Percentiles rank a stretch among this genome's conserved stretches.
Evolutionary conservation across 2,888 invertebrate species (phyloP).

Genomic region (Andrena chrysosceles): DNA sequence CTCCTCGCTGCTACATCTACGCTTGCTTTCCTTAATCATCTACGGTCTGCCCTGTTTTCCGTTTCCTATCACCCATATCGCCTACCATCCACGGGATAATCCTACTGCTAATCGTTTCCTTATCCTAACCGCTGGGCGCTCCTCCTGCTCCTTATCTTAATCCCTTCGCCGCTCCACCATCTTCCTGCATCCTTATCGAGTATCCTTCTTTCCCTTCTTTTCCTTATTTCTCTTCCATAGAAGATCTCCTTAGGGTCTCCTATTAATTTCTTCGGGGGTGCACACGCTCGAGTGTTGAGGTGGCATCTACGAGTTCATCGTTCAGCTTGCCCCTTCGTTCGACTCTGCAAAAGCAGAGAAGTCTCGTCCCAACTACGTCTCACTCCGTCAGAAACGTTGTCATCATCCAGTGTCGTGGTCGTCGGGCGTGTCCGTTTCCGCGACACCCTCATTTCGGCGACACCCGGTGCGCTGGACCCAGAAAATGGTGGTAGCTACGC

Average conservation of each 20-base stretch:
- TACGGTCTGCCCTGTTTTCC: constrained; percentile 36
- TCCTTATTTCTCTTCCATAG: not conserved
- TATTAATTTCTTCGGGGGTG: not conserved
- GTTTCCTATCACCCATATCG: constrained; percentile 15
- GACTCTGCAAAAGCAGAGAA: constrained; percentile 15
- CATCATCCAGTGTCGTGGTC: constrained; percentile 30
- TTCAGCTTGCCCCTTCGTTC: constrained; percentile 7
- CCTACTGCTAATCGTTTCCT: not conserved
- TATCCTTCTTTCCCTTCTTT: not conserved
- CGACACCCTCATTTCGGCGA: constrained; percentile 60
- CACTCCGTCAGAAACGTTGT: constrained; percentile 32
- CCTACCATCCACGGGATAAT: not conserved
- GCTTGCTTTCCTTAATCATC: not conserved
- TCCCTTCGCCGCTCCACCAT: not conserved
- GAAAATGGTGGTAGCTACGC: no score
- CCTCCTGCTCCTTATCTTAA: not conserved
- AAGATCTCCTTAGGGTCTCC: not conserved
- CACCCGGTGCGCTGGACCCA: not conserved
- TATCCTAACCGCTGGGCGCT: constrained; percentile 12
- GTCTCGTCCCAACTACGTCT: constrained; percentile 43
- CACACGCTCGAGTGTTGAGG: not conserved
- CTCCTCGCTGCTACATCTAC: not conserved
- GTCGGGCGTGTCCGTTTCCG: constrained; percentile 54
- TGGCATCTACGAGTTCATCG: not conserved
- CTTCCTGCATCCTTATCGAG: not conserved